phyloP scores from a whole-genome alignment of 1,140 invertebrate genomes.

The Lucilia cuprina region DNA sequence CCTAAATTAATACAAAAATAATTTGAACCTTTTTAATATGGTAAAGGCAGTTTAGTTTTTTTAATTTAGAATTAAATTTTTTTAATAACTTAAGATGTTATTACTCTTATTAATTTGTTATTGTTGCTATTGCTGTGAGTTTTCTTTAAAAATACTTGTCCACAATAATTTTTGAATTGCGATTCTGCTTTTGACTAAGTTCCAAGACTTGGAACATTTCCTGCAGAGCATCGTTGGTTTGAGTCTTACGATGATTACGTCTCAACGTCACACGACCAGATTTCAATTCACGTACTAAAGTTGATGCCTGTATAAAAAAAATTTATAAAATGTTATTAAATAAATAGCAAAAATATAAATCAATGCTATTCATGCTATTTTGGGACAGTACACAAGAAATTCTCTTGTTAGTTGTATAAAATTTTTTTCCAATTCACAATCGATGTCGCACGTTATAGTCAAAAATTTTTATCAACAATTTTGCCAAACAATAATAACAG shows the following conservation, averaged over 20 bases:
- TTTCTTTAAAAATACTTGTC: conserved; percentile 47
- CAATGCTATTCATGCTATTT: too few relatives aligned
- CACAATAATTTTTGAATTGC: conserved; percentile 57
- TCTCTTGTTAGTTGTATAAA: too few relatives aligned
- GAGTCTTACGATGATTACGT: conserved; percentile 49
- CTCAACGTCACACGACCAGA: conserved; percentile 59
- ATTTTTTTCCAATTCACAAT: too few relatives aligned
- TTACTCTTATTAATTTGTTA: not conserved
- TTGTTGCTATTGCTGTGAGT: not conserved
- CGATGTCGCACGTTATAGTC: too few relatives aligned
- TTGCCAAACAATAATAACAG: too few relatives aligned
- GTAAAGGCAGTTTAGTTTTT: conserved; percentile 4
- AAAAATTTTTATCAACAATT: too few relatives aligned
- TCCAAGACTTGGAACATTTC: conserved; percentile 62
- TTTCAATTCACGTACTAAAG: conserved; percentile 60
- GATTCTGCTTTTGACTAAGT: conserved; percentile 61
- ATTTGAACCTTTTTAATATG: not conserved
- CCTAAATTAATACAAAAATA: not conserved
- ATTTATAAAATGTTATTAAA: not conserved
- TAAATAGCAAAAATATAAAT: not conserved
- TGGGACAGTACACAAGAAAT: too few relatives aligned
- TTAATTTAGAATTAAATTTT: not conserved
- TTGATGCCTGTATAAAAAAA: conserved; percentile 54
- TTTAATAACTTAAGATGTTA: not conserved
- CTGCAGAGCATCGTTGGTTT: conserved; percentile 57